phyloP scores from a whole-genome alignment of 2,888 invertebrate genomes.

The Eledona agricola region DNA sequence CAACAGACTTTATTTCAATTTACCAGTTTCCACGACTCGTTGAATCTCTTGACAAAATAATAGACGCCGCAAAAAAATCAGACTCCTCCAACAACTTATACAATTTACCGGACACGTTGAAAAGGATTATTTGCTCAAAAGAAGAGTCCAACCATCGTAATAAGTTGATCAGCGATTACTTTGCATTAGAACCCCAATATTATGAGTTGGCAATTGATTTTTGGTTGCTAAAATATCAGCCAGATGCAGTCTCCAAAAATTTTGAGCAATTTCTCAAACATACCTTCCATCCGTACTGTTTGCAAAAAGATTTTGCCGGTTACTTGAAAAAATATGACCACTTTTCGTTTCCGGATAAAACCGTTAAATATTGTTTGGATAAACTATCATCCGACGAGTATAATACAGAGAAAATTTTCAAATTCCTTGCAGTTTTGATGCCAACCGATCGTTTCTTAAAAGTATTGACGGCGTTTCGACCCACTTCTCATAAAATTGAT shows the following conservation, averaged over 20 bases:
- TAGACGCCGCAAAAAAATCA: no score
- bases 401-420: neutral
- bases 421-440: neutral
- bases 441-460: neutral
- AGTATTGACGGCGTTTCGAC: neutral
- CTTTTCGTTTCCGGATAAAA: slow-evolving; percentile 1
- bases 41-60: slow-evolving; percentile 7
- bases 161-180: neutral
- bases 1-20: slow-evolving; percentile 11
- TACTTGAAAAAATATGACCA: slow-evolving; percentile 5
- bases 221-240: slow-evolving; percentile 18
- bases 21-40: neutral
- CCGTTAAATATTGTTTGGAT: neutral
- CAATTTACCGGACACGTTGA: neutral
- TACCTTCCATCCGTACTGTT: neutral
- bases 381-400: neutral
- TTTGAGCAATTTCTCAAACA: slow-evolving; percentile 5
- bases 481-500: neutral
- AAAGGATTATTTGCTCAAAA: slow-evolving; percentile 7
- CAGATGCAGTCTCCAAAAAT: neutral
- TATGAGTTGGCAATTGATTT: slow-evolving; percentile 1
- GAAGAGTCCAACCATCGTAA: slow-evolving; percentile 1
- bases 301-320: neutral
- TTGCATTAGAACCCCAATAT: neutral
- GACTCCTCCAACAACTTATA: neutral